Evolutionary conservation across 2,888 invertebrate genomes (phyloP).

Genomic region (Oligia fasciuncula): DNA sequence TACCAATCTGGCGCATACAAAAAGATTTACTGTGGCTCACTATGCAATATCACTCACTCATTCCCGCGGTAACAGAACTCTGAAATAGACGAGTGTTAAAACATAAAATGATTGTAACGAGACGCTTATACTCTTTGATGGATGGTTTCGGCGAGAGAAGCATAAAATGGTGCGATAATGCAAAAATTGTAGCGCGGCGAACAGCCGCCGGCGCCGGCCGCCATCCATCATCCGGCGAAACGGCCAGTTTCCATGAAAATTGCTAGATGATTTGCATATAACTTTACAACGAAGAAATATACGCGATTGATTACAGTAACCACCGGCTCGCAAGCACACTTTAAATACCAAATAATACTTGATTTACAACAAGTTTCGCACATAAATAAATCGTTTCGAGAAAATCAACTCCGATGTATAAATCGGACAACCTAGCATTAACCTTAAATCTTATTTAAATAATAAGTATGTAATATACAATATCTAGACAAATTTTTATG

Average conservation of each 20-base stretch:
- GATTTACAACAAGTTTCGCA: constrained; percentile 61
- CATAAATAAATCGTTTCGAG: constrained; percentile 22
- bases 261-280: constrained; percentile 75
- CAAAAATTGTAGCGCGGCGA: constrained; percentile 71
- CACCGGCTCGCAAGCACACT: constrained; percentile 57
- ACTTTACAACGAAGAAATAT: constrained; percentile 70
- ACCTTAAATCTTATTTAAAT: constrained; percentile 41
- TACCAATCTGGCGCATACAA: constrained; percentile 79
- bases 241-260: constrained; percentile 77
- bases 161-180: constrained; percentile 78
- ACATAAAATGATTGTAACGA: constrained; percentile 71
- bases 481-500: constrained; percentile 18
- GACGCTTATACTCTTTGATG: constrained; percentile 68
- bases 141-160: constrained; percentile 74
- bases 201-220: constrained; percentile 67
- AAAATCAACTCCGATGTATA: constrained; percentile 35
- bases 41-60: constrained; percentile 65
- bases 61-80: constrained; percentile 66
- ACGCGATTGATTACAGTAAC: constrained; percentile 67
- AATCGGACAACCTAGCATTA: constrained; percentile 43
- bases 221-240: constrained; percentile 74
- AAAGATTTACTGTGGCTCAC: constrained; percentile 75
- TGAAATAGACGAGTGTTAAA: constrained; percentile 73
- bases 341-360: constrained; percentile 62
- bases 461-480: constrained; percentile 25